Base-by-base conservation (phyloP, 2,888 invertebrate genomes). In the Apodemia duryi region DNA sequence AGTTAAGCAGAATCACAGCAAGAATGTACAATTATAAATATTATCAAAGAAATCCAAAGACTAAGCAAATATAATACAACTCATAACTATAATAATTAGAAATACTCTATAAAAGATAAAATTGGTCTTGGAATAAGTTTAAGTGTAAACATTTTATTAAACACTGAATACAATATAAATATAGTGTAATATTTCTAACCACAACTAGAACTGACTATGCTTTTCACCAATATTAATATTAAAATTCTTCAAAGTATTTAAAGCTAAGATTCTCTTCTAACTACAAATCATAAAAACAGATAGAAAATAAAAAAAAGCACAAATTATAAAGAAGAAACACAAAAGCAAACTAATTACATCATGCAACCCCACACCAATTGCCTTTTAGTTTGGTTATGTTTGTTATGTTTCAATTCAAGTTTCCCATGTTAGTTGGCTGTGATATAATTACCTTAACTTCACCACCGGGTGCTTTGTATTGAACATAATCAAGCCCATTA, bases 401-500 rank as follows among this genome's bases (percentile, higher is more conserved):
- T 64, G 57, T 66, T 51, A 41, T 63, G 61, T 51, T 49, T 62
- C 61, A 63, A 62, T 13, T 52, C 66, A 63, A 38, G 64, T 64
- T 63, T 57, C 61, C 51, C 38, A 29, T 62, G 64, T 51, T 29
- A 62, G 2, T 7, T 63, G 51, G 9, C 62, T 38, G 29, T 10
- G 29, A 66, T 60, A 63, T 66, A 57, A 57, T 95, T 95, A 97
- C 98, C 97, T 97, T 97, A 71, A 95, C 93, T 87, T 97, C 96
- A 73, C 98, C 98, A 78, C 97, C 96, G 63, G 96, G 94, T 73
- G 97, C 98, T 92, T 97, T 97, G 89, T 96, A 98, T 82, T 95
- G 96, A 67, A 96, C 95, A 88, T 95, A 98, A 90, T 98, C 98
- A 78, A 96, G 94, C 70, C 97, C 97, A 80, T 97, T 97, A 75